Conservation (phyloP, 2,888 invertebrate genomes). For the Platycheirus rosarum region DNA sequence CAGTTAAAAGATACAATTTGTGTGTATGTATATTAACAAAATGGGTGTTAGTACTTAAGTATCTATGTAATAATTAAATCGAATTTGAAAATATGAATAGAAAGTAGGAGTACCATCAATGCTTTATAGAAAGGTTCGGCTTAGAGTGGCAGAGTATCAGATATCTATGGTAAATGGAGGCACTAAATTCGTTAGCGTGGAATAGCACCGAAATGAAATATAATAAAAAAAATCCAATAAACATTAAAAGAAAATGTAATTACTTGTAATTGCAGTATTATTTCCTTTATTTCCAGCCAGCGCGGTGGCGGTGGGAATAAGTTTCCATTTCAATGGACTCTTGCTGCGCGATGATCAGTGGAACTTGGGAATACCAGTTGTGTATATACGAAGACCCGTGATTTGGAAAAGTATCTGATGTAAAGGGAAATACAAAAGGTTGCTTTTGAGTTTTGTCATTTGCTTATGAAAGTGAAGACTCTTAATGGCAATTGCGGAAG, state of each 20-base stretch:
- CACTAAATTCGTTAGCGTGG: conserved; percentile 7
- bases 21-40: background rate
- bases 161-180: conserved; percentile 10
- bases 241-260: conserved; percentile 37
- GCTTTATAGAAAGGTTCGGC: conserved; percentile 10
- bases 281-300: conserved; percentile 34
- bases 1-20: background rate
- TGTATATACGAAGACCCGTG: conserved; percentile 2
- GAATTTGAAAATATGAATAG: conserved; percentile 45
- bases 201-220: background rate
- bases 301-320: conserved; percentile 59
- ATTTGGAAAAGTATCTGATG: conserved; percentile 25
- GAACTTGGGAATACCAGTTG: background rate
- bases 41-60: background rate
- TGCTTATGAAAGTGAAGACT: conserved; percentile 32
- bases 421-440: conserved; percentile 40
- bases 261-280: conserved; percentile 39
- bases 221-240: conserved; percentile 22
- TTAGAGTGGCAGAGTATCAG: conserved; percentile 11
- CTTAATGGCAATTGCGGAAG: conserved; percentile 45
- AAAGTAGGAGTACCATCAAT: conserved; percentile 49
- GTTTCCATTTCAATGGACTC: conserved; percentile 56
- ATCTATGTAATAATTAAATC: conserved; percentile 36
- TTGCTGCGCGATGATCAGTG: background rate
- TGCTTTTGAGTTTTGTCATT: conserved; percentile 50